These are phyloP conservation scores for Podarcis muralis DNA, from an alignment of 2,113 vertebrate genomes.

Conservation along the genomic window DNA sequence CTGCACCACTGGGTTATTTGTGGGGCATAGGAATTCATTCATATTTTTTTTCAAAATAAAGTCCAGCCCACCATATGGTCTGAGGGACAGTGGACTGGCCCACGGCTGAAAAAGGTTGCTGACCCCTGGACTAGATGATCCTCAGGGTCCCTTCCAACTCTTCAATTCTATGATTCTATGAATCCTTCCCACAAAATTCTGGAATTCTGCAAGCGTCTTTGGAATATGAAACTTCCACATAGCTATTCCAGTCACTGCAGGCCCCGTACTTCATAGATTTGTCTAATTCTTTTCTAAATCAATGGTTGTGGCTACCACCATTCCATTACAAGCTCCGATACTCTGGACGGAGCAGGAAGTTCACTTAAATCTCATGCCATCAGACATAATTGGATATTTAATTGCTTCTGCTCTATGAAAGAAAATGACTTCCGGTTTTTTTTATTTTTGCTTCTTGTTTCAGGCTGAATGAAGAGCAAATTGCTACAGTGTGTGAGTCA, in stretches of 20 bases:
- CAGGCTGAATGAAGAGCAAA: slow-evolving; percentile 97
- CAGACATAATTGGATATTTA: background rate
- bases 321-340: background rate
- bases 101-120: no score
- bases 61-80: no score
- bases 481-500: slow-evolving; percentile 95
- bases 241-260: background rate
- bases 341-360: background rate
- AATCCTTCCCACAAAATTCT: no score
- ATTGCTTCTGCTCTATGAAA: rapidly evolving
- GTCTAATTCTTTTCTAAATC: background rate
- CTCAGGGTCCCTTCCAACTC: no score
- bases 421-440: rapidly evolving
- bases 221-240: background rate
- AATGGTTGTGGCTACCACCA: background rate
- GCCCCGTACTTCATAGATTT: background rate
- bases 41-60: no score
- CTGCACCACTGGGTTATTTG: no score
- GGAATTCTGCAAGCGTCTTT: no score
- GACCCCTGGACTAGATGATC: no score
- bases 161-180: no score
- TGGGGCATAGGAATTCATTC: no score
- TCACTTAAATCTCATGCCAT: rapidly evolving
- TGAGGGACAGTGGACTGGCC: no score
- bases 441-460: background rate